Evolutionary conservation across 1,140 invertebrate species (phyloP), one percentile per base, ranked within the genome.

Genomic region (Andrena cerasifolii): DNA sequence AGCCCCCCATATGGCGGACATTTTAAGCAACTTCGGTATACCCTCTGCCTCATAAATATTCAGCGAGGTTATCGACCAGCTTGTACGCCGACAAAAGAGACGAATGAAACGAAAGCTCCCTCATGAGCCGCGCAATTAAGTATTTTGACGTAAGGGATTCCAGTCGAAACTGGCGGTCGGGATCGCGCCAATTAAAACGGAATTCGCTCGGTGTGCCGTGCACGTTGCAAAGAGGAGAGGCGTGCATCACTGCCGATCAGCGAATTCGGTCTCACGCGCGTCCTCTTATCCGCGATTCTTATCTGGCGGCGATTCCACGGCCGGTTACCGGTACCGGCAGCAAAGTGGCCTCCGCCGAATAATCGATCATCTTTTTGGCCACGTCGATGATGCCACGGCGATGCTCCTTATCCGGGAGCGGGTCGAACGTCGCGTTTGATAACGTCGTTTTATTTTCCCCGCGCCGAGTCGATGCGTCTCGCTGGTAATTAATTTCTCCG

Each of bases 111-210:
- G 28, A 12, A 5, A 26, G 33, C 10, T 31, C 24, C 36, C 16
- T 58, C 53, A 33, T 31, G 58, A 18, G 28, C 28, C 61, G 31
- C 36, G 61, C 71, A 73, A 80, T 84, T 80, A 80, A 84, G 56
- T 82, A 66, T 81, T 85, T 67, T 84, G 78, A 85, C 82, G 72
- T 63, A 68, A 74, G 80, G 53, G 67, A 73, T 76, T 76, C 78
- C 51, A 71, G 45, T 21, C 45, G 58, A 80, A 67, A 56, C 68
- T 40, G 47, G 51, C 72, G 74, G 82, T 58, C 74, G 54, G 79
- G 82, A 82, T 79, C 54, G 62, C 63, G 62, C 76, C 79, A 86
- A 79, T 86, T 86, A 85, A 79, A 82, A 63, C 21, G 67, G 76
- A 85, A 86, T 85, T 68, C 61, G 45, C 66, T 49, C 31, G 56